Base-by-base conservation (phyloP, 2,797 vertebrate species). In the Eupleurogrammus muticus region DNA sequence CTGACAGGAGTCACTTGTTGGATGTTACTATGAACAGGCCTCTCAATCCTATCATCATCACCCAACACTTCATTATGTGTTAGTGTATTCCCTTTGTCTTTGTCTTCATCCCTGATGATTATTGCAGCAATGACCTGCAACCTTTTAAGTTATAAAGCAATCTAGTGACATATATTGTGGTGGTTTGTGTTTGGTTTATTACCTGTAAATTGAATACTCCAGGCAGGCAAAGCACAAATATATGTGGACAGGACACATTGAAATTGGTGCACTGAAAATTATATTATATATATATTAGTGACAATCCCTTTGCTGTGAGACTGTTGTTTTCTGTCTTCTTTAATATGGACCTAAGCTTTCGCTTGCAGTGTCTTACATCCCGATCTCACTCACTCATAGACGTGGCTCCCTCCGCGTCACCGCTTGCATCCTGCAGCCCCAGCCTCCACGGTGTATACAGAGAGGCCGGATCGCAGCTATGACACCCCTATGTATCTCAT, bases 401-500 rank as follows among this genome's bases (percentile, higher is more conserved):
- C 51, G 66, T 59, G 38, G 58, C 46, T 56, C 68, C 56, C 17
- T 70, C 36, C 65, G 40, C 64, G 42, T 75, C 50, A 56, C 35
- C 21, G 69, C 60, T n/a, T 49, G 36, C 66, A 54, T 74, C 72
- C 49, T 48, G 44, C 70, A 17, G 50, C 55, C 50, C 59, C 65
- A 59, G 46, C 52, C 72, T 51, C 13, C 38, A 60, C 13, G 11
- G 64, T 73, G 47, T 24, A 42, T 54, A 59, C 85, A 82, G 84
- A 78, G 56, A 83, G 40, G 72, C 83, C n/a, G 67, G 71, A 85
- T 85, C 77, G 73, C 69, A 65, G 73, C 87, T 79, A 87, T 88
- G 87, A 92, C 91, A 88, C 87, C 76, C 80, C 76, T 84, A 73
- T 88, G 87, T 91, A 90, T 92, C 89, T 93, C 83, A 92, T 92